Evolutionary conservation across 2,113 vertebrate genomes (phyloP).

Genomic region (Scomber colias): DNA sequence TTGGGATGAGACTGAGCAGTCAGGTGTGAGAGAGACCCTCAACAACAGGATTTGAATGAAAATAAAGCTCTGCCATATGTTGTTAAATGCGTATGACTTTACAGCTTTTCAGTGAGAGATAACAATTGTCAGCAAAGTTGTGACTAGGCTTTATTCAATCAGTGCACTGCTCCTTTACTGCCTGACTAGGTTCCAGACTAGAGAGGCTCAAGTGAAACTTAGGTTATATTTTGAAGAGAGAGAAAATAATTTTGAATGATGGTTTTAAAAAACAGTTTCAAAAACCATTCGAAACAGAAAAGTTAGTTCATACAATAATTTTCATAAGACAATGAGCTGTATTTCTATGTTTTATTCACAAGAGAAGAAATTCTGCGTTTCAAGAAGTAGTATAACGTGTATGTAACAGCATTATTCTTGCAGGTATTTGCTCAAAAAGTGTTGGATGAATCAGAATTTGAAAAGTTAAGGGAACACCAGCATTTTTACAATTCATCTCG

Average conservation of each 20-base stretch:
- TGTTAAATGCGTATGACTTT: constrained; percentile 35
- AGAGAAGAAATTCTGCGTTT: background rate
- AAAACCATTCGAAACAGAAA: too few species aligned
- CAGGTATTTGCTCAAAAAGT: too few species aligned
- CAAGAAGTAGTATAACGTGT: background rate
- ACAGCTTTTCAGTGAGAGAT: constrained; percentile 22
- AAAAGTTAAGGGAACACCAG: too few species aligned
- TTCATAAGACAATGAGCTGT: background rate
- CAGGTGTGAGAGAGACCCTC: constrained; percentile 69
- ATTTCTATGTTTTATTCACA: background rate
- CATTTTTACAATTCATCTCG: too few species aligned
- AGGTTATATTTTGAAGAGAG: background rate
- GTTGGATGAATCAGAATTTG: too few species aligned
- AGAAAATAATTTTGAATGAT: background rate
- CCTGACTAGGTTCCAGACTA: constrained; percentile 3
- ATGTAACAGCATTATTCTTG: too few species aligned
- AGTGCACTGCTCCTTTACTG: constrained; percentile 33
- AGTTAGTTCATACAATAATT: background rate
- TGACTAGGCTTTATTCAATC: constrained; percentile 38
- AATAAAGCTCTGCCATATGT: constrained; percentile 56
- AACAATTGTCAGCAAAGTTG: constrained; percentile 34
- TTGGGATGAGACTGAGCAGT: constrained; percentile 62
- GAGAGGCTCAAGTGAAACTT: constrained; percentile 4
- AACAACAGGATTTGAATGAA: constrained; percentile 40
- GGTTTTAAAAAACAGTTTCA: background rate